A percentile compares a stretch with the other conserved stretches of the same genome.
phyloP scores from a whole-genome alignment of 2,888 invertebrate species.

The Drosophila falleni region DNA sequence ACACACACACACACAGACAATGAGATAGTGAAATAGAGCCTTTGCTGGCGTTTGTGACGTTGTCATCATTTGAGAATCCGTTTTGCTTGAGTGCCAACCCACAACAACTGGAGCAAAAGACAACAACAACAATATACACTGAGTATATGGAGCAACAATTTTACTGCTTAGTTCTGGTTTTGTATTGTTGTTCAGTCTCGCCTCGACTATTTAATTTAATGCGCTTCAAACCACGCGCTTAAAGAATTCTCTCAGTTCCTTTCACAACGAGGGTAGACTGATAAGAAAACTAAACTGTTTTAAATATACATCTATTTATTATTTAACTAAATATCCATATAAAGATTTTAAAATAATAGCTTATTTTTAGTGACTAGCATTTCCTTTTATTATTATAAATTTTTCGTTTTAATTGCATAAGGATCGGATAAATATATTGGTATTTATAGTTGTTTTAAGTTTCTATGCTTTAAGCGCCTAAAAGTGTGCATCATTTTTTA shows the following conservation, averaged over 20 bases:
- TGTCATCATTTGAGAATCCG: constrained; percentile 50
- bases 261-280: not conserved
- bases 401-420: too few relatives aligned
- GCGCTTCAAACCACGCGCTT: constrained; percentile 48
- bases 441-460: too few relatives aligned
- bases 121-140: constrained; percentile 15
- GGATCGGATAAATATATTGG: too few relatives aligned
- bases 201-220: constrained; percentile 67
- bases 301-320: too few relatives aligned
- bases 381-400: too few relatives aligned
- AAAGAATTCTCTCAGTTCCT: constrained; percentile 27
- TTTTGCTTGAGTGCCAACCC: constrained; percentile 39
- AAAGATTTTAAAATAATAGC: too few relatives aligned
- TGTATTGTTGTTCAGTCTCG: constrained; percentile 25
- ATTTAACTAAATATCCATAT: too few relatives aligned
- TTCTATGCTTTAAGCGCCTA: too few relatives aligned
- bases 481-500: too few relatives aligned
- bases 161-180: constrained; percentile 21
- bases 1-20: not conserved
- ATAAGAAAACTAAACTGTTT: not conserved
- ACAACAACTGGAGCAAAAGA: constrained; percentile 36
- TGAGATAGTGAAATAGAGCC: constrained; percentile 4
- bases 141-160: constrained; percentile 9
- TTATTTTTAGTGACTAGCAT: too few relatives aligned
- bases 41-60: constrained; percentile 13